Base-by-base conservation (phyloP, 2,113 vertebrate genomes). In the Cyphomyrus plagiostoma region DNA sequence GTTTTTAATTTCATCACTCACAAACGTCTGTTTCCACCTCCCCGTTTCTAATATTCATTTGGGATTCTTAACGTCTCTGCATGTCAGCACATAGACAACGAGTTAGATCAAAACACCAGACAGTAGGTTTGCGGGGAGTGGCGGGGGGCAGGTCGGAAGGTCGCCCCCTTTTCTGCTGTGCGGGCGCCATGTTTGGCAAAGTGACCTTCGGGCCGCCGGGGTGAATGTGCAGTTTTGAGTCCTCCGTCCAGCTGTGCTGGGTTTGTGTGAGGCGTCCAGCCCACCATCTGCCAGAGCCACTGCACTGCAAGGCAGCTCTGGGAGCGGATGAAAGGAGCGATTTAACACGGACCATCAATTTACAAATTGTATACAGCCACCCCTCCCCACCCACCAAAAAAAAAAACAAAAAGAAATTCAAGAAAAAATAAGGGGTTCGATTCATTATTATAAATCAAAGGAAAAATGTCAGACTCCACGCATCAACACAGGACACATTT, bases 301-400 rank as follows among this genome's bases (percentile, higher is more conserved):
- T 62, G 45, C 48, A n/a, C 74, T 83, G 45, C 46, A 83, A 42
- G 70, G n/a, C 39, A 82, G n/a, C 89, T 35, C 66, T 35, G 82
- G 35, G 17, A 62, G 53, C 7, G 35, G 58, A 88, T 88, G 77
- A 88, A 90, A 88, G 86, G 26, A 84, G 23, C 52, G 50, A 83
- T 88, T 90, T 90, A 90, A 62, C 86, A 88, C 74, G 77, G 42
- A 48, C 87, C 86, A 84, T 88, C 89, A 90, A 90, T 88, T 90
- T 83, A 88, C 50, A 83, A 88, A 83, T 62, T 48, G 87, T 58
- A 70, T 83, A 90, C n/a, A 48, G 23, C 30, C n/a, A 80, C 42
- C 89, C 82, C 17, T 2, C 42, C 82, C 77, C 77, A 39, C 35
- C 30, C 23, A 23, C 56, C 56, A 62, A 62, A 62, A 62, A 21